These are phyloP conservation scores for Pelodiscus sinensis DNA, from an alignment of 2,113 vertebrate genomes.

Conservation along the genomic window DNA sequence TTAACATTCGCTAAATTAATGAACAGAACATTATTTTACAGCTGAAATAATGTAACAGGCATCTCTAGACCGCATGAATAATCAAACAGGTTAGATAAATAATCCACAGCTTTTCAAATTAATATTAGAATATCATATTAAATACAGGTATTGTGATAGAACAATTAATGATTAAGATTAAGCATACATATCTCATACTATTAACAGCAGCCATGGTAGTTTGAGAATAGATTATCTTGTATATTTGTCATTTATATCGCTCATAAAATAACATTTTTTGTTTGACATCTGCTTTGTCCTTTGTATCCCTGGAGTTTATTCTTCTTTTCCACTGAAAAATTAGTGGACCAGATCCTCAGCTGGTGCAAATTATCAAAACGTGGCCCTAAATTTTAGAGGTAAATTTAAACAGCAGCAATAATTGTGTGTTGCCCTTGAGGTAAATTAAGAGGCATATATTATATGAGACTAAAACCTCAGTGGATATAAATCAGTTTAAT, in stretches of 20 bases:
- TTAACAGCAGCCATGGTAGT: not conserved
- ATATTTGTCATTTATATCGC: not conserved
- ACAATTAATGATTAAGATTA: not conserved
- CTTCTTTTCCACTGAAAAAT: not conserved
- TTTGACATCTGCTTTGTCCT: not conserved
- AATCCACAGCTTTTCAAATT: conserved; percentile 49
- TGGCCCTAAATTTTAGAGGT: not conserved
- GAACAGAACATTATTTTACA: conserved; percentile 71
- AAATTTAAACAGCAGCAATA: not conserved
- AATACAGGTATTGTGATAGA: not conserved
- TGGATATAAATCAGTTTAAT: not conserved
- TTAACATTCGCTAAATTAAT: conserved; percentile 74
- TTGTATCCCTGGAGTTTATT: not conserved
- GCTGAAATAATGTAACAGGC: conserved; percentile 75
- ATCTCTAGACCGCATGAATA: conserved; percentile 62
- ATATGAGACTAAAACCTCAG: not conserved
- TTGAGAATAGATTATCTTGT: not conserved
- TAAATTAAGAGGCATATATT: not conserved
- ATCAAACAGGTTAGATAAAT: conserved; percentile 77
- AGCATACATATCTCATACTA: not conserved
- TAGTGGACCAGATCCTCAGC: not conserved
- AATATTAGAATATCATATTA: conserved; percentile 18
- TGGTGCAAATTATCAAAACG: not conserved
- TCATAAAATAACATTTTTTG: not conserved
- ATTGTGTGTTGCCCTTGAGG: not conserved